Base-by-base conservation (phyloP, 1,140 invertebrate species). In the Temnothorax nylanderi region DNA sequence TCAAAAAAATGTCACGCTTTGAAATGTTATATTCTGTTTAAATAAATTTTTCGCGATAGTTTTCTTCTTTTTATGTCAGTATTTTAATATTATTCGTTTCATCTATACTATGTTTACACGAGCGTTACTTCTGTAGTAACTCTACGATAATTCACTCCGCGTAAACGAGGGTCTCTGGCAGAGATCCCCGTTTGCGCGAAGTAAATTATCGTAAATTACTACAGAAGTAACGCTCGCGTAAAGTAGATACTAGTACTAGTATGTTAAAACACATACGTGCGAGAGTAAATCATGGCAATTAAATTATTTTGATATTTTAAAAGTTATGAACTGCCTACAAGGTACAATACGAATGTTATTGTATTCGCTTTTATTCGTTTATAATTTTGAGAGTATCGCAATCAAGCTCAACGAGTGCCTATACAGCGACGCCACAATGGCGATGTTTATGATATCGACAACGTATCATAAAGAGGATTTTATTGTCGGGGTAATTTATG, bases 401-500 rank as follows among this genome's bases (percentile, higher is more conserved):
- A 5, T 71, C 34, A 13, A 37, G 2, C 7, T 37, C 11, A 8
- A 21, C 21, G 44, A 41, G 18, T 16, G 41, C 18, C 13, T 7
- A 37, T 7, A 37, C 11, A 26, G 11, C 18, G 13, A 18, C 44
- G 8, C 16, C n/a, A 54, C 54, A 32, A 58, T 21, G 32, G 51
- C 26, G 5, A 47, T 47, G 44, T 74, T 84, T 74, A 74, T 41
- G 49, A 71, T 71, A 81, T 84, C 13, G 54, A 74, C 56, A 41
- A 21, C 16, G 26, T 51, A 71, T 47, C 67, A 16, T 58, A 84
- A 74, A 84, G 54, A 60, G 41, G 41, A 75, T 84, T 74, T 75
- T 60, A 84, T 75, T 84, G 34, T 60, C 41, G 32, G 41, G 26
- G n/a, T 84, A 84, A 84, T 84, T 84, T 60, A 74, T 75, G 37